Percentiles rank a stretch among this genome's conserved stretches.
phyloP scores from a whole-genome alignment of 2,797 vertebrate species.

The Megalops cyprinoides region DNA sequence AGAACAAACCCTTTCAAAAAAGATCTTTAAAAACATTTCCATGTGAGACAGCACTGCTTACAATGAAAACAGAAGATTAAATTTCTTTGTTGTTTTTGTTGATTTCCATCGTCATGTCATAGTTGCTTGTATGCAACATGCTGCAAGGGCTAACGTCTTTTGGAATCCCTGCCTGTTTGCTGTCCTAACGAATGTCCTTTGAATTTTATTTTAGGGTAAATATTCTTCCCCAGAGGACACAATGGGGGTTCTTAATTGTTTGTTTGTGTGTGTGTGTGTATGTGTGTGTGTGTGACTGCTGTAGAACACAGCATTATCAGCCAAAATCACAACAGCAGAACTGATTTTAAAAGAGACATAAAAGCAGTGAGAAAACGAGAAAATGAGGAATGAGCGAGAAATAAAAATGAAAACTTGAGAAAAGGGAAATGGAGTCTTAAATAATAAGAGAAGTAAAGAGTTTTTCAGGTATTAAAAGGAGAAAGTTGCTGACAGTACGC shows the following conservation, averaged over 20 bases:
- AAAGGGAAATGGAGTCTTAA: too few species aligned
- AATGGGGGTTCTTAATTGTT: not conserved
- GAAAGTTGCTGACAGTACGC: too few species aligned
- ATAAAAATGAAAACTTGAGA: not conserved
- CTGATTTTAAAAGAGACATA: conserved; percentile 1
- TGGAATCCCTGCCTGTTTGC: not conserved
- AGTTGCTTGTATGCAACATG: not conserved
- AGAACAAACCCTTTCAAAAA: too few species aligned
- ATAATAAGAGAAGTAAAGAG: too few species aligned
- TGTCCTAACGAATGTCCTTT: not conserved
- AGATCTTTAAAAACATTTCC: too few species aligned
- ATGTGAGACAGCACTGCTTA: too few species aligned
- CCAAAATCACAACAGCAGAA: too few species aligned
- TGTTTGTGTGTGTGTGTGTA: conserved; percentile 9
- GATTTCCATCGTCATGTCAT: not conserved
- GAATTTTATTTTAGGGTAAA: not conserved
- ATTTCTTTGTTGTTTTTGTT: not conserved
- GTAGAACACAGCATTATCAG: too few species aligned
- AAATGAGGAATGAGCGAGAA: conserved; percentile 22
- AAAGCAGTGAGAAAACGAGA: conserved; percentile 32
- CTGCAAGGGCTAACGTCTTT: not conserved
- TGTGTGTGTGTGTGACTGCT: not conserved
- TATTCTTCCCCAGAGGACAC: not conserved
- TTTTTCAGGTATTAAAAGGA: too few species aligned
- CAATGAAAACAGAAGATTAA: not conserved